Conservation (phyloP, 2,888 invertebrate species). For the Conus canariensis region DNA sequence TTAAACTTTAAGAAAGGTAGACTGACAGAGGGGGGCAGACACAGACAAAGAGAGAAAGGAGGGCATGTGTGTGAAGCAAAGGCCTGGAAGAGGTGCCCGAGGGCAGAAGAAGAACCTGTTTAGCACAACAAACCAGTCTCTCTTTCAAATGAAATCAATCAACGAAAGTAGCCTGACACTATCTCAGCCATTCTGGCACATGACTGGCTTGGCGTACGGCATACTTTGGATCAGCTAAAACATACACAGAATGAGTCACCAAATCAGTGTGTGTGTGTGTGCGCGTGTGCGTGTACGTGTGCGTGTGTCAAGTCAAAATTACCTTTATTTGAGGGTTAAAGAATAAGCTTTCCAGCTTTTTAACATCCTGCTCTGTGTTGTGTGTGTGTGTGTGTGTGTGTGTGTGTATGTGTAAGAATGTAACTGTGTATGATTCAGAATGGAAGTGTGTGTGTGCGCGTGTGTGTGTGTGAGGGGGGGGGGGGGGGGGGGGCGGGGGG, state of each 20-base stretch:
- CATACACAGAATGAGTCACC: too few relatives aligned
- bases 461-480: not conserved
- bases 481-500: not conserved
- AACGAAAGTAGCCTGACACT: too few relatives aligned
- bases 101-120: not conserved
- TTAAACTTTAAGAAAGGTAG: not conserved
- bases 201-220: too few relatives aligned
- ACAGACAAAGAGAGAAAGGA: not conserved
- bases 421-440: too few relatives aligned
- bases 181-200: too few relatives aligned
- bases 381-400: constrained; percentile 12
- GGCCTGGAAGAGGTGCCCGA: not conserved
- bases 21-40: constrained; percentile 1
- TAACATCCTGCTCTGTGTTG: not conserved
- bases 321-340: not conserved
- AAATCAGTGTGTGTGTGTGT: too few relatives aligned
- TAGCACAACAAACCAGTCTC: too few relatives aligned
- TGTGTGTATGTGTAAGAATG: not conserved
- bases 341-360: too few relatives aligned
- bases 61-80: not conserved
- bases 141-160: too few relatives aligned
- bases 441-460: not conserved
- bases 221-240: too few relatives aligned
- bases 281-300: too few relatives aligned
- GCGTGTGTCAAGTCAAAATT: too few relatives aligned